Conservation (phyloP, 2,888 invertebrate species). For the Agrochola macilenta region DNA sequence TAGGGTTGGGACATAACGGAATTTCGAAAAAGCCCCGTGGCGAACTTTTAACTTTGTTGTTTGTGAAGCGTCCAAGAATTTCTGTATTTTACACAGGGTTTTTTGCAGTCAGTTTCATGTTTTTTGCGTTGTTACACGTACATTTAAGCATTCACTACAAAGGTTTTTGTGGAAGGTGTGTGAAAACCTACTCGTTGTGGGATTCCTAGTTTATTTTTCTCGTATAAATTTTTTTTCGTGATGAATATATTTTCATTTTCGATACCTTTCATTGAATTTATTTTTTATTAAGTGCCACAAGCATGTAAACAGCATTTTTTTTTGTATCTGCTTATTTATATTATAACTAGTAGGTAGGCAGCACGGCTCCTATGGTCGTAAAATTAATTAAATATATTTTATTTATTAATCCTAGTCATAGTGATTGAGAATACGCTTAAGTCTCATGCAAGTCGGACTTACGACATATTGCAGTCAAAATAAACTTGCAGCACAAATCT, state of each 20-base stretch:
- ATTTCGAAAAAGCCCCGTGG: background rate
- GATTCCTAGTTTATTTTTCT: background rate
- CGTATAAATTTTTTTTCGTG: background rate
- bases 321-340: background rate
- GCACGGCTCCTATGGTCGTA: background rate
- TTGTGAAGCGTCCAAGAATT: background rate
- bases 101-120: background rate
- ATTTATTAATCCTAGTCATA: background rate
- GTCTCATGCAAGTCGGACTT: background rate
- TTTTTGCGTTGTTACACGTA: constrained; percentile 1
- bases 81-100: constrained; percentile 8
- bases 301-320: background rate
- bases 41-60: background rate
- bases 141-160: background rate
- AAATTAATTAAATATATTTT: too few relatives aligned
- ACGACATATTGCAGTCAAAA: background rate
- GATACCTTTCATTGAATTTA: background rate
- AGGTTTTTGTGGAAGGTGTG: background rate
- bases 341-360: background rate
- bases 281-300: too few relatives aligned
- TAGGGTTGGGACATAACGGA: background rate
- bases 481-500: background rate
- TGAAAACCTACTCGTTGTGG: background rate
- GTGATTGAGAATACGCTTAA: background rate
- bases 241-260: constrained; percentile 6